Conservation (phyloP, 2,113 vertebrate species). For the Arizona elegans region DNA sequence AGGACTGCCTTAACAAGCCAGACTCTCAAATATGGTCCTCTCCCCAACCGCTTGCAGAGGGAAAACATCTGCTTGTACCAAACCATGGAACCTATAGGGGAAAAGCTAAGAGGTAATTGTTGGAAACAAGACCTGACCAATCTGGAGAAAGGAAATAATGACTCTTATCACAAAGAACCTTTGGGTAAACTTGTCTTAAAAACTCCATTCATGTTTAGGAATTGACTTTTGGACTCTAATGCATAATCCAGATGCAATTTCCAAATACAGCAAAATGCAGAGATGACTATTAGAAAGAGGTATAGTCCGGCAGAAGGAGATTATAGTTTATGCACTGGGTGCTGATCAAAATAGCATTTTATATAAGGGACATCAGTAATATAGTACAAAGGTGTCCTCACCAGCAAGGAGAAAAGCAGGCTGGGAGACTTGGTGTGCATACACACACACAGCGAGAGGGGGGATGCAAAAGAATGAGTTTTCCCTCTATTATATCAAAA, state of each 20-base stretch:
- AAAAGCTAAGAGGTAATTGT: background rate
- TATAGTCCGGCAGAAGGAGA: background rate
- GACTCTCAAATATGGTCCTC: background rate
- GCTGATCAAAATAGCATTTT: background rate
- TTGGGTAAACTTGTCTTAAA: background rate
- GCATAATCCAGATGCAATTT: background rate
- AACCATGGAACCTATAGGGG: background rate
- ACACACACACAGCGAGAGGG: too few relatives aligned
- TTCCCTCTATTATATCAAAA: background rate
- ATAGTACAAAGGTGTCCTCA: background rate
- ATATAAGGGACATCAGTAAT: background rate
- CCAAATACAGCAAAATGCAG: background rate
- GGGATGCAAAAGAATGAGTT: background rate
- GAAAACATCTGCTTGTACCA: background rate
- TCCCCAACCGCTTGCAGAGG: rapidly evolving
- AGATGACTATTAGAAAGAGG: background rate
- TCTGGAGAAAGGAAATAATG: rapidly evolving
- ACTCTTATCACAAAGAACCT: background rate
- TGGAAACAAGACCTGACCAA: background rate
- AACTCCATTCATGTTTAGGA: background rate
- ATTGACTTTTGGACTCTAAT: background rate
- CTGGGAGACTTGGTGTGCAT: background rate
- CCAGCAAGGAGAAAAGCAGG: background rate
- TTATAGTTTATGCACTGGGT: background rate
- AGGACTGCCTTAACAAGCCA: background rate